Conservation (phyloP, 2,888 invertebrate species). For the Pachymerium ferrugineum region DNA sequence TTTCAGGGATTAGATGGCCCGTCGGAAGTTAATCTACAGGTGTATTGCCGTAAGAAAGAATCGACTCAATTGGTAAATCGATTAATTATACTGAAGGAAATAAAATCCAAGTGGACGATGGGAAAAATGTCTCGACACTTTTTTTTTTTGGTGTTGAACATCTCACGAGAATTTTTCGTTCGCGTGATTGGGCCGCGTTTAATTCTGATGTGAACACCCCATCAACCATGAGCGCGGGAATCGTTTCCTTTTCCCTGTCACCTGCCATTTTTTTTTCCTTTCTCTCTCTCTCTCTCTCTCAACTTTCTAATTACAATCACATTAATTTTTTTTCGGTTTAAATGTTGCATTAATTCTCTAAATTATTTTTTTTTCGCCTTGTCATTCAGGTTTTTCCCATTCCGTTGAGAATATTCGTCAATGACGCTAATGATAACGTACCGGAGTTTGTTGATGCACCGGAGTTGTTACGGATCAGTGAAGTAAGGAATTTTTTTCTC, state of each 20-base stretch:
- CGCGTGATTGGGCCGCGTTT: neutral
- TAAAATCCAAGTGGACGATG: too few relatives aligned
- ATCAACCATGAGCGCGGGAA: neutral
- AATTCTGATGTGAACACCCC: neutral
- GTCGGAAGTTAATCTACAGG: constrained; percentile 76
- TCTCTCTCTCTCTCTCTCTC: neutral
- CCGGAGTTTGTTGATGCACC: constrained; percentile 30
- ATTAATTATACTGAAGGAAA: neutral
- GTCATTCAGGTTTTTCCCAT: constrained; percentile 20
- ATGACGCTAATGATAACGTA: constrained; percentile 28
- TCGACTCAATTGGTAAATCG: constrained; percentile 65
- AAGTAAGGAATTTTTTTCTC: too few relatives aligned
- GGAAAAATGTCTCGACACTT: too few relatives aligned
- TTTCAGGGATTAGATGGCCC: constrained; percentile 67
- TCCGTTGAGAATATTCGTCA: constrained; percentile 20
- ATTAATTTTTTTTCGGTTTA: neutral
- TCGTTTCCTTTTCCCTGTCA: neutral
- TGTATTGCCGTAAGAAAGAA: constrained; percentile 73
- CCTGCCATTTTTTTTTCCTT: neutral
- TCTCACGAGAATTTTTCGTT: neutral
- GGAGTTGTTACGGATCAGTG: neutral
- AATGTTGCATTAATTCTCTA: neutral
- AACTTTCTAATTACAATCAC: neutral
- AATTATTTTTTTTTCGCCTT: neutral
- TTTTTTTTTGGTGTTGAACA: constrained; percentile 1